These are phyloP conservation scores for Cinclus mexicanus DNA, from an alignment of 2,113 vertebrate species.

Conservation along the genomic window DNA sequence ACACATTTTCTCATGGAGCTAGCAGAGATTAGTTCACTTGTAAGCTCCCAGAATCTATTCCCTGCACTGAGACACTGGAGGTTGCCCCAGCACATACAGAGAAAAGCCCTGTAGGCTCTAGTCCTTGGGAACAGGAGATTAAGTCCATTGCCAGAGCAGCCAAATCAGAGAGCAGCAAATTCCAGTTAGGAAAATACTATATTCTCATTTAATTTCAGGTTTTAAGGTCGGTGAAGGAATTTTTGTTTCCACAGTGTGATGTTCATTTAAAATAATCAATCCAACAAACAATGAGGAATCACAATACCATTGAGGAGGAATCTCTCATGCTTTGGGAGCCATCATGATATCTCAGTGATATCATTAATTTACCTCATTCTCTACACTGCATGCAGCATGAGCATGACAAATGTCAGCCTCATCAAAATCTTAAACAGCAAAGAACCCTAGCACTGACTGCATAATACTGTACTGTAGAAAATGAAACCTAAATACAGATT, in stretches of 20 bases:
- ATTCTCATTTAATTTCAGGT: not conserved
- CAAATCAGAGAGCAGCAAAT: not conserved
- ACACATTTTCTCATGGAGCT: not conserved
- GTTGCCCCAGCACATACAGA: not conserved
- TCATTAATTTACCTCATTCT: not conserved
- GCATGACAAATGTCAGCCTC: not conserved
- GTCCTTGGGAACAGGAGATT: not conserved
- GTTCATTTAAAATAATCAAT: not conserved
- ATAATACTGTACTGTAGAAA: not conserved
- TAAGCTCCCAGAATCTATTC: not conserved
- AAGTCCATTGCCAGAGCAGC: not conserved
- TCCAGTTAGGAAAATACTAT: not conserved
- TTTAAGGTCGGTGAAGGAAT: not conserved
- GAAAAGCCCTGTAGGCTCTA: not conserved
- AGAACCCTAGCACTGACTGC: not conserved
- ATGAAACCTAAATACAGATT: not conserved
- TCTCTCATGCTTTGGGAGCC: not conserved
- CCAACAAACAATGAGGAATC: not conserved
- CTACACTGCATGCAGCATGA: not conserved
- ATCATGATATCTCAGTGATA: not conserved
- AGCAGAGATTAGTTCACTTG: not conserved
- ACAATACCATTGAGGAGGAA: not conserved
- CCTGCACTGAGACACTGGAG: not conserved
- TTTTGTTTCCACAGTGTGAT: not conserved
- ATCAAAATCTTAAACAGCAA: not conserved